phyloP scores from a whole-genome alignment of 2,888 invertebrate species.

The Auanema sp. region DNA sequence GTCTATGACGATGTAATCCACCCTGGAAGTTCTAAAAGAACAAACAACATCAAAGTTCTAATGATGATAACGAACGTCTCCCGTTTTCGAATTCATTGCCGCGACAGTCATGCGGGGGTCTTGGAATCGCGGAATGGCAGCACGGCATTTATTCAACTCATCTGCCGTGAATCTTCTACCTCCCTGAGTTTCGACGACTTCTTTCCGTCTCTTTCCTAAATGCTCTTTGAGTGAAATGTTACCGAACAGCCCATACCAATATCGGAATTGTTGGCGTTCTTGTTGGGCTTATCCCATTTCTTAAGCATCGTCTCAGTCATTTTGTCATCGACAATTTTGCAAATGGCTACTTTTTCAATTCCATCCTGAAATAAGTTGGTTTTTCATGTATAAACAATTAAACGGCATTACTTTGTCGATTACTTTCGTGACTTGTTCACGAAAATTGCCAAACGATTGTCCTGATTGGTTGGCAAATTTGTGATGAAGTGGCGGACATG shows the following conservation, averaged over 20 bases:
- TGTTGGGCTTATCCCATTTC: slow-evolving; percentile 47
- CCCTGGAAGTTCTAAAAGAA: slow-evolving; percentile 25
- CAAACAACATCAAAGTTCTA: neutral
- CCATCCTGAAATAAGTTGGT: slow-evolving; percentile 22
- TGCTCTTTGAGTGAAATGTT: neutral
- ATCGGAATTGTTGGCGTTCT: slow-evolving; percentile 48
- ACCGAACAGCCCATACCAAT: slow-evolving; percentile 26
- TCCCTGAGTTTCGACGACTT: slow-evolving; percentile 35
- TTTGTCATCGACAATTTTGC: slow-evolving; percentile 51
- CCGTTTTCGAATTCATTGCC: slow-evolving; percentile 18
- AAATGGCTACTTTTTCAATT: slow-evolving; percentile 41
- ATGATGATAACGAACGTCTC: slow-evolving; percentile 12
- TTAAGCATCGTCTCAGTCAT: slow-evolving; percentile 46
- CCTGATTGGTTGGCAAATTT: slow-evolving; percentile 47
- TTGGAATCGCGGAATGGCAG: slow-evolving; percentile 48
- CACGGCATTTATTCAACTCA: slow-evolving; percentile 41
- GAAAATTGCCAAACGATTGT: slow-evolving; percentile 43
- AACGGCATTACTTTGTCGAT: slow-evolving; percentile 30
- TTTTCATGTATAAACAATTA: neutral
- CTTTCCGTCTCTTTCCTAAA: slow-evolving; percentile 43
- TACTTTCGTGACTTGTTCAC: slow-evolving; percentile 52
- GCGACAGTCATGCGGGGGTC: slow-evolving; percentile 20
- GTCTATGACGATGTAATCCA: slow-evolving; percentile 28
- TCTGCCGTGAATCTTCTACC: slow-evolving; percentile 43
- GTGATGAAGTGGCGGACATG: slow-evolving; percentile 42